These are phyloP conservation scores for Pammene aurita DNA, from an alignment of 2,888 invertebrate species.

Conservation along the genomic window DNA sequence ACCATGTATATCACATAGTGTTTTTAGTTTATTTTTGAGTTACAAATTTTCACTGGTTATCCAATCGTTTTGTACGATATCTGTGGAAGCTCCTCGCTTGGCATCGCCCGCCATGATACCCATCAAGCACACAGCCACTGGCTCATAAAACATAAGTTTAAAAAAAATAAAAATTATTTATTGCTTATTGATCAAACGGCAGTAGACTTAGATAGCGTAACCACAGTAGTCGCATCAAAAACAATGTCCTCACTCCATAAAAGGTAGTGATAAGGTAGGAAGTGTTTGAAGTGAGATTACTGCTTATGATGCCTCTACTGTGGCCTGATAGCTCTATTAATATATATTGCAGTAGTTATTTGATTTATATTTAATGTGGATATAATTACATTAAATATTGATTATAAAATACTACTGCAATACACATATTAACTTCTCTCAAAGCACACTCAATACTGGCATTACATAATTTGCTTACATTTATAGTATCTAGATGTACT, in stretches of 20 bases:
- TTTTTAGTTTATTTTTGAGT: too few species aligned
- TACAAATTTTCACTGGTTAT: too few species aligned
- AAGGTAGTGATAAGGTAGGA: slow-evolving; percentile 2
- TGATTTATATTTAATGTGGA: too few species aligned
- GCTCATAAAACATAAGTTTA: slow-evolving; percentile 19
- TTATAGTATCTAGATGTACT: slow-evolving; percentile 37
- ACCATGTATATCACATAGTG: too few species aligned
- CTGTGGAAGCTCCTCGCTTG: slow-evolving; percentile 1
- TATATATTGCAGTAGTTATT: slow-evolving; percentile 8
- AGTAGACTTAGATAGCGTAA: slow-evolving; percentile 26
- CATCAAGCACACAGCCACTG: slow-evolving; percentile 28
- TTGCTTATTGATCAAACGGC: slow-evolving; percentile 37
- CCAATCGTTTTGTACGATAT: too few species aligned
- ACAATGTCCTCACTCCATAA: not conserved
- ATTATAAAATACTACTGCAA: slow-evolving; percentile 17
- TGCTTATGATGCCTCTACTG: slow-evolving; percentile 17
- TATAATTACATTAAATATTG: too few species aligned
- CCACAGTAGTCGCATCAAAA: slow-evolving; percentile 6
- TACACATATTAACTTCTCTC: slow-evolving; percentile 8
- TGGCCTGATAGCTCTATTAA: slow-evolving; percentile 9
- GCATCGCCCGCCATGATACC: slow-evolving; percentile 1
- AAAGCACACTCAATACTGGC: slow-evolving; percentile 36
- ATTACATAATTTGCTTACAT: slow-evolving; percentile 28
- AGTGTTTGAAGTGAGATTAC: not conserved
- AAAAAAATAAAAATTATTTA: slow-evolving; percentile 36